Percentiles rank a stretch among this genome's conserved stretches.
Conservation (phyloP, 2,888 invertebrate genomes). For the Teleiodes luculella region DNA sequence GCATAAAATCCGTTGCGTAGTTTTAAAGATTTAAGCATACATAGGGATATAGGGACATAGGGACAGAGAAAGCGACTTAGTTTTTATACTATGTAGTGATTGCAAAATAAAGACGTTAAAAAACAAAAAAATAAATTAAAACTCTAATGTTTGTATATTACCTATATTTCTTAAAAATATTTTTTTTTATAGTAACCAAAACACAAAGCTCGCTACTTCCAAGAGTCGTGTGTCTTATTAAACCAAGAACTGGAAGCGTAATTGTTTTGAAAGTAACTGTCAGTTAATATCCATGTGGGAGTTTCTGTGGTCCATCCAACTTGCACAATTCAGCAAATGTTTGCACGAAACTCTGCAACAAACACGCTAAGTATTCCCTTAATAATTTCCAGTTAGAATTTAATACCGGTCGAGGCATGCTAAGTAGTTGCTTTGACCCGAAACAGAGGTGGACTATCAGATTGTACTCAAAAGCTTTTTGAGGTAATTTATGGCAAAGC, state of each 20-base stretch:
- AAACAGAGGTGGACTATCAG: slow-evolving; percentile 45
- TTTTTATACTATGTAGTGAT: too few species aligned
- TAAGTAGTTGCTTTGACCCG: slow-evolving; percentile 39
- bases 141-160: too few species aligned
- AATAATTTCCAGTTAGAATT: slow-evolving; percentile 33
- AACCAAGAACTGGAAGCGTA: slow-evolving; percentile 42
- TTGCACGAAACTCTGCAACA: slow-evolving; percentile 49
- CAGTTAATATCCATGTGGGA: slow-evolving; percentile 48
- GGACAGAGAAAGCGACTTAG: too few species aligned
- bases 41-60: too few species aligned
- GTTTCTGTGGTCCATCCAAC: slow-evolving; percentile 49
- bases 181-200: too few species aligned
- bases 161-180: too few species aligned
- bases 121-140: too few species aligned
- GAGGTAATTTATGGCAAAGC: slow-evolving; percentile 43
- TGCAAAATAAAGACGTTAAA: too few species aligned
- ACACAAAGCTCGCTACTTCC: slow-evolving; percentile 13
- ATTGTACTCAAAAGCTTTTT: slow-evolving; percentile 44
- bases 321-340: slow-evolving; percentile 51
- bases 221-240: slow-evolving; percentile 26
- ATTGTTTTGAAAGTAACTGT: slow-evolving; percentile 60
- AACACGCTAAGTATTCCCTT: slow-evolving; percentile 35
- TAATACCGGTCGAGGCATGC: slow-evolving; percentile 34
- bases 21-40: too few species aligned
- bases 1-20: too few species aligned